A percentile compares a stretch with the other conserved stretches of the same genome.
These are phyloP conservation scores for Calcarius lapponicus DNA, from an alignment of 2,797 vertebrate species.

Conservation along the genomic window DNA sequence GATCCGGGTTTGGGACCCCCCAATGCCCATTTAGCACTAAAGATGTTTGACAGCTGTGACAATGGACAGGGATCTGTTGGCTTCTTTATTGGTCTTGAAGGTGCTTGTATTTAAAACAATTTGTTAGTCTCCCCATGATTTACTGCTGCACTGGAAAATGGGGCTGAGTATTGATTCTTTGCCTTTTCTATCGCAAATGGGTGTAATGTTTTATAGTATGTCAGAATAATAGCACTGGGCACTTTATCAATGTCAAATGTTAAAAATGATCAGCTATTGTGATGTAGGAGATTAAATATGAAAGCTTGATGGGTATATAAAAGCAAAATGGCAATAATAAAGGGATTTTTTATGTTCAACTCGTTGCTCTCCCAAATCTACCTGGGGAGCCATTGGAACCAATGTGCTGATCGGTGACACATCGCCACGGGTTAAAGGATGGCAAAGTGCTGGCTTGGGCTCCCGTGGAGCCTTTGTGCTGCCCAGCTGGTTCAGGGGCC, in stretches of 20 bases:
- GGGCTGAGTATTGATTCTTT: constrained; percentile 84
- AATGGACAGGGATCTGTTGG: constrained; percentile 55
- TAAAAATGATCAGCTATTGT: constrained; percentile 85
- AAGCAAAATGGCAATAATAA: constrained; percentile 82
- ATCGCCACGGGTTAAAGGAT: constrained; percentile 56
- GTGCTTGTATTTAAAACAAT: constrained; percentile 82
- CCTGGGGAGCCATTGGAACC: constrained; percentile 72
- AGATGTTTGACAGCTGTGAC: constrained; percentile 55
- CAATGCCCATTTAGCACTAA: neutral
- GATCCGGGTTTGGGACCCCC: rapidly evolving
- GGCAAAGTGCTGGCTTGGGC: neutral
- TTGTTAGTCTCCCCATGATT: constrained; percentile 82
- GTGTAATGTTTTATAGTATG: constrained; percentile 86
- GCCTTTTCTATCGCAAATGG: constrained; percentile 83
- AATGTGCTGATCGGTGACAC: constrained; percentile 61
- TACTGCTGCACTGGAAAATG: constrained; percentile 78
- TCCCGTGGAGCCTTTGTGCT: neutral
- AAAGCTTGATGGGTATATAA: constrained; percentile 85
- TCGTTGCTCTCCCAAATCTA: constrained; percentile 74
- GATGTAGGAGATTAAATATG: constrained; percentile 84
- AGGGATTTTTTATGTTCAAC: constrained; percentile 79
- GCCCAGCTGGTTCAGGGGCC: neutral
- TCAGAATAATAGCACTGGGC: constrained; percentile 84
- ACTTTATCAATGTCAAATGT: constrained; percentile 88
- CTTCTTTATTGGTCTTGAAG: constrained; percentile 76